Base-by-base conservation (phyloP, 2,113 vertebrate genomes). In the Asarcornis scutulata region DNA sequence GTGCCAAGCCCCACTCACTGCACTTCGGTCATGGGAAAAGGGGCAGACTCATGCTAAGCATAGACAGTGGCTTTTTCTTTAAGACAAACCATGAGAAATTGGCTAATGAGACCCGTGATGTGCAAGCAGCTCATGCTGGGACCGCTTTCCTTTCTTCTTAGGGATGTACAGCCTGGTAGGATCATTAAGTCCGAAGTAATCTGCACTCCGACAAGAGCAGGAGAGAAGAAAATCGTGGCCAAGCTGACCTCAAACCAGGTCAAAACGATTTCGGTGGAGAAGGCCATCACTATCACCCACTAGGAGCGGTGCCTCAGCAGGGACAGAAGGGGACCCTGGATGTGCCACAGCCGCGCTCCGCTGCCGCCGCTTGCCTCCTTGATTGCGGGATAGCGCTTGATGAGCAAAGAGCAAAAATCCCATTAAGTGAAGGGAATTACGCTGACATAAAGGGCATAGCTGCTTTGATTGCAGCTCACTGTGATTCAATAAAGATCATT, bases 151-250 rank as follows among this genome's bases (percentile, higher is more conserved):
- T 77, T 74, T 73, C 52, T 87, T 69, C 56, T 66, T 72, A 98
- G 97, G 91, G 83, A 95, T 22, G 20, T 98, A 59, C 26, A 62
- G 25, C 95, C 96, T 10, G 97, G 96, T 22, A 64, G 66, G 91
- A 96, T 97, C 79, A 85, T 97, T 64, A 96, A 97, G 75, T 97
- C 96, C 58, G 84, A 98, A 86, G 60, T 98, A 40, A 64, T 94
- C 44, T 97, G 96, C 84, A 93, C 75, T 38, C 96, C 97, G 0
- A 88, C 88, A 3, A 98, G 86, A 83, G 17, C 52, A 16, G 97
- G 98, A 64, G 75, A 96, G 63, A 97, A 92, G 92, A 98, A 97
- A 25, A 96, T 98, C 2, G 75, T 97, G 32, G 93, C 97, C 92
- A 97, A 95, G 84, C 93, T 98, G 53, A 95, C 31, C 22, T 97